Conservation (phyloP, 2,113 vertebrate species). For the Engraulis encrasicolus region DNA sequence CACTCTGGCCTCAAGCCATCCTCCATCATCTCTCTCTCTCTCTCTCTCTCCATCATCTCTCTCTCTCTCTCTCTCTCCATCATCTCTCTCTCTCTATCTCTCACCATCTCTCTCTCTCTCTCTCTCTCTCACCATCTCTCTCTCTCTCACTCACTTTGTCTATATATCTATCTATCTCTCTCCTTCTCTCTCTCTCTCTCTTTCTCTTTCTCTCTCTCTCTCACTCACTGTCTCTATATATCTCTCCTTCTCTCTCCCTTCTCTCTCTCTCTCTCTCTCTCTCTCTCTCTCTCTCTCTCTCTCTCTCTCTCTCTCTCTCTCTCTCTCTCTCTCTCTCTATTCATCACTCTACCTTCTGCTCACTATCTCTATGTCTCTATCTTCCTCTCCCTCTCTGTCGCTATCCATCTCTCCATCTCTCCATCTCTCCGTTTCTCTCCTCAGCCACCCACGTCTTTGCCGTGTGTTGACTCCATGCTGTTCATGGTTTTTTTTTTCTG, state of each 20-base stretch:
- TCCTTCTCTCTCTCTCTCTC: constrained; percentile 3
- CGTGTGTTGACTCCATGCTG: too few species aligned
- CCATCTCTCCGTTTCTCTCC: too few species aligned
- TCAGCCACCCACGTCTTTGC: too few species aligned
- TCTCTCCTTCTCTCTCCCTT: not conserved
- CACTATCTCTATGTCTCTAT: too few species aligned
- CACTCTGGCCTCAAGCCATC: too few species aligned
- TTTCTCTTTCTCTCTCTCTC: not conserved
- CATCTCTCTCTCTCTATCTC: not conserved
- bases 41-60: constrained; percentile 8
- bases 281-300: not conserved
- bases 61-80: constrained; percentile 11
- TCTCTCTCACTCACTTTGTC: constrained; percentile 37
- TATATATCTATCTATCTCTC: too few species aligned
- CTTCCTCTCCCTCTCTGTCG: too few species aligned
- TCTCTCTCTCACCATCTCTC: not conserved
- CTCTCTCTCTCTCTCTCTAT: not conserved
- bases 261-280: not conserved
- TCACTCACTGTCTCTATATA: not conserved
- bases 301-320: too few species aligned
- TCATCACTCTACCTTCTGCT: too few species aligned
- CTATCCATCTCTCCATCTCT: too few species aligned
- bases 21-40: constrained; percentile 9
- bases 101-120: constrained; percentile 38
- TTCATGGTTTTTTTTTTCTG: too few species aligned